phyloP scores from a whole-genome alignment of 2,888 invertebrate species.

The Amaurobius ferox region DNA sequence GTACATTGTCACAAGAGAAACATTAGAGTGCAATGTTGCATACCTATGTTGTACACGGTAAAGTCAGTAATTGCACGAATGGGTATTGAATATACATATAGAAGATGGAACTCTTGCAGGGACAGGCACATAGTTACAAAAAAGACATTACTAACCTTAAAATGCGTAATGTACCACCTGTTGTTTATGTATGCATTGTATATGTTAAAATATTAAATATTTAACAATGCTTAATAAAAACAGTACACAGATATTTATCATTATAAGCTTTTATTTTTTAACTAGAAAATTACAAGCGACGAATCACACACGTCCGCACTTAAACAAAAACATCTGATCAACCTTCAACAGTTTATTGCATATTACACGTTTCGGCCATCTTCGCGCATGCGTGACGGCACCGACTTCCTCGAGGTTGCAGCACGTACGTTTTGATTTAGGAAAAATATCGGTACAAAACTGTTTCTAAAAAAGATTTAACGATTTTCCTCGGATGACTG shows the following conservation, averaged over 20 bases:
- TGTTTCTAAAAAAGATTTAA: slow-evolving; percentile 22
- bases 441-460: slow-evolving; percentile 62
- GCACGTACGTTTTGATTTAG: slow-evolving; percentile 58
- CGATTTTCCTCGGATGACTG: slow-evolving; percentile 13
- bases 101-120: too few relatives aligned
- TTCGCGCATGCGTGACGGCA: neutral
- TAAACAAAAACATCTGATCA: slow-evolving; percentile 52
- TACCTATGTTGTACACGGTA: too few relatives aligned
- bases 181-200: too few relatives aligned
- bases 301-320: slow-evolving; percentile 52
- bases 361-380: slow-evolving; percentile 46
- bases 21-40: too few relatives aligned
- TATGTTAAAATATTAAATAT: too few relatives aligned
- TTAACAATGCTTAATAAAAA: too few relatives aligned
- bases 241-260: slow-evolving; percentile 22
- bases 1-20: too few relatives aligned
- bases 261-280: slow-evolving; percentile 68
- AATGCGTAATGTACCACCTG: too few relatives aligned
- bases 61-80: too few relatives aligned
- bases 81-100: too few relatives aligned
- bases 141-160: too few relatives aligned
- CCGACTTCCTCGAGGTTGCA: neutral
- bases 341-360: slow-evolving; percentile 69
- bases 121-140: too few relatives aligned
- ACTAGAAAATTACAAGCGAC: slow-evolving; percentile 69